phyloP scores from a whole-genome alignment of 2,888 invertebrate genomes.

The Actias luna region DNA sequence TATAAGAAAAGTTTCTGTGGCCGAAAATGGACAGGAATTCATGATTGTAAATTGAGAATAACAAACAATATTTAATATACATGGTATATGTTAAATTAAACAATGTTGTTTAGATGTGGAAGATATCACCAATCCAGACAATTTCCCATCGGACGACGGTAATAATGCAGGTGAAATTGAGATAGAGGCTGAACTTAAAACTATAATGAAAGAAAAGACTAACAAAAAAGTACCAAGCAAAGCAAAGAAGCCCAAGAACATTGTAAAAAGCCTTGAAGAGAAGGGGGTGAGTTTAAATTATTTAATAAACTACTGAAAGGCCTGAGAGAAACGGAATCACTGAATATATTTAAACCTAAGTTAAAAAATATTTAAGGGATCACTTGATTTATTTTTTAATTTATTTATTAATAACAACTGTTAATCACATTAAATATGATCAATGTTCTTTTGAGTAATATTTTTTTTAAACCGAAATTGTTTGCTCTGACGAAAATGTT shows the following conservation, averaged over 20 bases:
- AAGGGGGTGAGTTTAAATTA: constrained; percentile 17
- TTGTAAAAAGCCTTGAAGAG: constrained; percentile 19
- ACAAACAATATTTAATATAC: background rate
- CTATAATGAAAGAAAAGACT: constrained; percentile 14
- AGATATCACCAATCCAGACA: constrained; percentile 13
- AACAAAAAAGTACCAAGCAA: constrained; percentile 22
- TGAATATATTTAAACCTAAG: background rate
- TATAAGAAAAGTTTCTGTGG: too few relatives aligned
- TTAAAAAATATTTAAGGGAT: too few relatives aligned
- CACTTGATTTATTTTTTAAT: too few relatives aligned
- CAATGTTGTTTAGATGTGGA: constrained; percentile 18
- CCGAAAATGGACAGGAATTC: too few relatives aligned
- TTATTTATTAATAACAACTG: too few relatives aligned
- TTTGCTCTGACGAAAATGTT: too few relatives aligned
- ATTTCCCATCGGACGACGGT: constrained; percentile 22
- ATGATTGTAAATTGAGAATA: background rate
- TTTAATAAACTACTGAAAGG: background rate
- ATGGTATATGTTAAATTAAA: background rate
- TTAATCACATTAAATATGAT: too few relatives aligned
- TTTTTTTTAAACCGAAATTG: too few relatives aligned
- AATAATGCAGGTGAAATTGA: constrained; percentile 22
- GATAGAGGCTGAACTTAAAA: constrained; percentile 15
- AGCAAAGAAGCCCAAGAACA: constrained; percentile 21
- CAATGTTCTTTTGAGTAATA: too few relatives aligned
- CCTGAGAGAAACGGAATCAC: background rate